Evolutionary conservation across 2,113 vertebrate genomes (phyloP).

Genomic region (Bubo bubo): DNA sequence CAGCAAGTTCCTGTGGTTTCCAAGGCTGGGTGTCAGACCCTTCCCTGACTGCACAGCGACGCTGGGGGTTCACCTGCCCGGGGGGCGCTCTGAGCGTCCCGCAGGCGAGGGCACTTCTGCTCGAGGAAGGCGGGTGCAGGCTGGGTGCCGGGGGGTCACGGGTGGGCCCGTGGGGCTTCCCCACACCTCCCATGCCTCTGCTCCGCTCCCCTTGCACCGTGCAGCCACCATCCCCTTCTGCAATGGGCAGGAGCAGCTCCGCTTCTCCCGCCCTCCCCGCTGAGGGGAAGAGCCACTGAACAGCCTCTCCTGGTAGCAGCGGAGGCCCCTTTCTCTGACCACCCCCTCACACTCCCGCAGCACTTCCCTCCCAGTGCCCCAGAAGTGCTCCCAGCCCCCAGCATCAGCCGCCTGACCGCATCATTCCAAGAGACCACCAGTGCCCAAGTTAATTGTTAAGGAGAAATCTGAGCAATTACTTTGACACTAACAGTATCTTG

Average conservation of each 20-base stretch:
- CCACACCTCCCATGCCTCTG: neutral
- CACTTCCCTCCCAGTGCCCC: rapidly evolving
- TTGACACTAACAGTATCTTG: conserved; percentile 35
- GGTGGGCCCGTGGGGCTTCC: neutral
- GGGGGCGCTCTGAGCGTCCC: neutral
- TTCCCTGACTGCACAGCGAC: neutral
- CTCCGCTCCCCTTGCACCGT: rapidly evolving
- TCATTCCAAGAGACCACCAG: neutral
- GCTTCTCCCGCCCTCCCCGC: neutral
- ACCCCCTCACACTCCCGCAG: rapidly evolving
- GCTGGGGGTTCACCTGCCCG: too few species aligned
- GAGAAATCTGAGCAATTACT: neutral
- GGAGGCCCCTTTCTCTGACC: rapidly evolving
- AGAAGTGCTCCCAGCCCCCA: neutral
- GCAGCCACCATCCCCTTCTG: neutral
- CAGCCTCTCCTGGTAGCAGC: rapidly evolving
- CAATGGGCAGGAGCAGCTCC: neutral
- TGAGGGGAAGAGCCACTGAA: neutral
- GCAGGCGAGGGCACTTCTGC: neutral
- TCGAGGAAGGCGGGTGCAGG: neutral
- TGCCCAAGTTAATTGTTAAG: neutral
- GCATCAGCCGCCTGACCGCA: too few species aligned
- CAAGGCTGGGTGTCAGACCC: neutral
- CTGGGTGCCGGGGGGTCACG: too few species aligned
- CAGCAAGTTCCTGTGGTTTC: neutral